A percentile compares a stretch with the other conserved stretches of the same genome.
These are phyloP conservation scores for Amphipoea oculea DNA, from an alignment of 2,888 invertebrate species.

Conservation along the genomic window DNA sequence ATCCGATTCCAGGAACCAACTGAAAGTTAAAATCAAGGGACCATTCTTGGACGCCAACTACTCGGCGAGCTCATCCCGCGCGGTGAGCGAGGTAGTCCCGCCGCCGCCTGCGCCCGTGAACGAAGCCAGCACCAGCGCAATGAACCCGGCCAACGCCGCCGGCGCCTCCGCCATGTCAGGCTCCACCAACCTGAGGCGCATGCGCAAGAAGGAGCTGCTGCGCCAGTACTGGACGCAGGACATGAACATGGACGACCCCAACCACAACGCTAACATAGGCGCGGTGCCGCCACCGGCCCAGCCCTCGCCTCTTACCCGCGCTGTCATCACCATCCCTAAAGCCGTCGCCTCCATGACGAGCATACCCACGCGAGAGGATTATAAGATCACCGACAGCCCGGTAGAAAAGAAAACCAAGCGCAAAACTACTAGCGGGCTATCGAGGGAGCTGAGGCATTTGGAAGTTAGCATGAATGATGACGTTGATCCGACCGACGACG, in stretches of 20 bases:
- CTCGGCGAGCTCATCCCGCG: conserved; percentile 90
- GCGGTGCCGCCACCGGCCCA: conserved; percentile 90
- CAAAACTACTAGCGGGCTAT: conserved; percentile 87
- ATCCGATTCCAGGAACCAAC: conserved; percentile 95
- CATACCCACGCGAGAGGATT: conserved; percentile 96
- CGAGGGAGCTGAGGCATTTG: conserved; percentile 92
- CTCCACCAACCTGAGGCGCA: conserved; percentile 94
- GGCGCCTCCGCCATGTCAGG: conserved; percentile 90
- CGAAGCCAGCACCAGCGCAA: conserved; percentile 80
- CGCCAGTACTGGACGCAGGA: conserved; percentile 95
- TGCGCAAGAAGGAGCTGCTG: conserved; percentile 97
- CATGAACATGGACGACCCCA: conserved; percentile 95
- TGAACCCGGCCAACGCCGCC: conserved; percentile 82
- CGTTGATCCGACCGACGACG: conserved; percentile 84
- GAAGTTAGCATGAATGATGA: conserved; percentile 91
- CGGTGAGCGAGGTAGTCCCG: conserved; percentile 87
- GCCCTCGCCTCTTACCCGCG: conserved; percentile 92
- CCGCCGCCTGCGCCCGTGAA: conserved; percentile 82
- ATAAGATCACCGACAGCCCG: conserved; percentile 92
- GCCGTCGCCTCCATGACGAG: conserved; percentile 97
- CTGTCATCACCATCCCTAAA: conserved; percentile 95
- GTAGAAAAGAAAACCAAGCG: conserved; percentile 92
- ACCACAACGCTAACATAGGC: conserved; percentile 81
- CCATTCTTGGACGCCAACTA: conserved; percentile 95
- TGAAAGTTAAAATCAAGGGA: conserved; percentile 97